These are phyloP conservation scores for Gasterosteus aculeatus DNA, from an alignment of 2,113 vertebrate species.

Conservation along the genomic window DNA sequence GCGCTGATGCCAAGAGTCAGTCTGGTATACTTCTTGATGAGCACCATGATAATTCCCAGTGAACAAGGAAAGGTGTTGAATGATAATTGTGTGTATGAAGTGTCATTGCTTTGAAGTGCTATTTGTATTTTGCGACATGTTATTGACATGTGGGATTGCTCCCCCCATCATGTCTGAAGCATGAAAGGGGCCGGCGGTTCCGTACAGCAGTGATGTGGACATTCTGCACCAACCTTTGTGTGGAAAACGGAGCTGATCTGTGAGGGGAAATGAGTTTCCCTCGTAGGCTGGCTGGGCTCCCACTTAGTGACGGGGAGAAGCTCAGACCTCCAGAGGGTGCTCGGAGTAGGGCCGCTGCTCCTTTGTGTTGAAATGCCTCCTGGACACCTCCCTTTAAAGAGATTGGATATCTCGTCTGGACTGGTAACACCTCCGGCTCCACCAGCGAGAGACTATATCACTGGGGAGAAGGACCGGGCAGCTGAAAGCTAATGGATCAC, in stretches of 20 bases:
- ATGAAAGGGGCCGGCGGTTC: too few relatives aligned
- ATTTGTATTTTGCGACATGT: background rate
- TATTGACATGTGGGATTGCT: background rate
- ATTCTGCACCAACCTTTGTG: background rate
- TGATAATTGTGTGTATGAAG: background rate
- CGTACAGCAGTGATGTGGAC: background rate
- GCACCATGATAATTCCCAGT: background rate
- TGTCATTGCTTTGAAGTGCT: background rate
- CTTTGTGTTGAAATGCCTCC: background rate
- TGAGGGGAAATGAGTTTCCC: background rate
- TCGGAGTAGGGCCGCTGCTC: too few relatives aligned
- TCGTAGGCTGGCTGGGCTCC: background rate
- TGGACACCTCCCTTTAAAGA: background rate
- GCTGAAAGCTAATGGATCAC: too few relatives aligned
- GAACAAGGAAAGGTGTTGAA: background rate
- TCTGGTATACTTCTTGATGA: background rate
- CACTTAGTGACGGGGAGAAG: too few relatives aligned
- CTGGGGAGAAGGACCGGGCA: background rate
- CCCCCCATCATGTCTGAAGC: background rate
- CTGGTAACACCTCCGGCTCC: background rate
- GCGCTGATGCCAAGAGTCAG: conserved; percentile 32
- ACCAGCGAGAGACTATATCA: background rate
- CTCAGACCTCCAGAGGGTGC: too few relatives aligned
- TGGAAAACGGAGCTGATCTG: background rate
- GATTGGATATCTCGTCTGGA: background rate